Evolutionary conservation across 2,888 invertebrate genomes (phyloP), one percentile per base, ranked within the genome.

Genomic region (Melieria omissa): DNA sequence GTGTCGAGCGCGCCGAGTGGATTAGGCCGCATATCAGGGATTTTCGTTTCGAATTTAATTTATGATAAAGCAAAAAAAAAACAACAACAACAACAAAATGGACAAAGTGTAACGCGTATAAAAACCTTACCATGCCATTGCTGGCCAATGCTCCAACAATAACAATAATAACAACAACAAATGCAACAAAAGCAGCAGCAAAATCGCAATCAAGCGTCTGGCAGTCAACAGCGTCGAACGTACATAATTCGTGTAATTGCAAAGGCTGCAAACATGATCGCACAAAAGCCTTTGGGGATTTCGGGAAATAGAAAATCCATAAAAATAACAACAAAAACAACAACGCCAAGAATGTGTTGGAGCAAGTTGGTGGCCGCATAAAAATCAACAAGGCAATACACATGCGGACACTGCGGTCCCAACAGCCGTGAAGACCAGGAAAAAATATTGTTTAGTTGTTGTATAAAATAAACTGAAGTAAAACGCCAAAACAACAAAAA

Each of bases 21-120:
- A 77, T 80, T 80, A 77, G 75, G 75, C 78, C 74, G 75, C 77
- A 79, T 77, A 78, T 80, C 77, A 77, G 75, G 79, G 81, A 84
- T 82, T 83, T 83, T 83, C 78, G 78, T 81, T 81, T 83, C 78
- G 82, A 82, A 83, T 83, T 83, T 81, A 82, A 76, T 81, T 83
- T 82, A 81, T 84, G 82, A 83, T 80, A 76, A 77, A 77, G 81
- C 82, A 81, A 65, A 81, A 80, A 75, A 60, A 64, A 52, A 7
- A 61, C 16, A 66, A 14, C n/a, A 54, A 60, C n/a, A 46, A 70
- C 12, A 44, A 64, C 47, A 46, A 46, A 72, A 14, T 29, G n/a
- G 5, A 55, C 45, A 16, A 45, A 44, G 49, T 7, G 44, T 16
- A 2, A 41, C 47, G 45, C 44, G 47, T 3, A 2, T 5, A 49